Evolutionary conservation across 1,140 invertebrate species (phyloP).

Genomic region (Chionoecetes opilio): DNA sequence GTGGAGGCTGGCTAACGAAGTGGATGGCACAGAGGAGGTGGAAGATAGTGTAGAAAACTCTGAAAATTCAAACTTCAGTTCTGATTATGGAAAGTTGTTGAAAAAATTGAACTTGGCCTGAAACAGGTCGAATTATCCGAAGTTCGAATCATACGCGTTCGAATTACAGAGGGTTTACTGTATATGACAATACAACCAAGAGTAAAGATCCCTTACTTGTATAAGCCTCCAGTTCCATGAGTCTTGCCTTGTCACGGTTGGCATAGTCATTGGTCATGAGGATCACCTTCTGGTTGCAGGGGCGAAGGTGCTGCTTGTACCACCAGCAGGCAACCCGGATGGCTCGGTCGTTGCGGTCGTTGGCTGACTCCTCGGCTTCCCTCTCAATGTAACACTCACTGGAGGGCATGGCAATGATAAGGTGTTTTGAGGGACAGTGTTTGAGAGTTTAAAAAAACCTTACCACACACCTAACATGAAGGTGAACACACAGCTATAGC

Average conservation of each 20-base stretch:
- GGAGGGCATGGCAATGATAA: constrained; percentile 30
- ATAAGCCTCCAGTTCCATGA: constrained; percentile 86
- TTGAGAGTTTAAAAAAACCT: no score
- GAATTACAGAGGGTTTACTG: no score
- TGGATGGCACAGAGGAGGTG: no score
- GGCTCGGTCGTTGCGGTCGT: constrained; percentile 97
- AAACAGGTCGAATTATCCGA: no score
- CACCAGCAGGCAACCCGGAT: constrained; percentile 92
- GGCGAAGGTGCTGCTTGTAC: constrained; percentile 88
- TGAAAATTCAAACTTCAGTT: no score
- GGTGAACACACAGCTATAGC: no score
- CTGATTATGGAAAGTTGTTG: no score
- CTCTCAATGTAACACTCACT: constrained; percentile 95
- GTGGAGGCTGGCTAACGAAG: no score
- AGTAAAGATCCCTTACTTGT: constrained; percentile 86
- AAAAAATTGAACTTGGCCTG: no score
- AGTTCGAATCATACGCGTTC: no score
- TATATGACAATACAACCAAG: neutral
- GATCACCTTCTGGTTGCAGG: constrained; percentile 87
- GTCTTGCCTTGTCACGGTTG: constrained; percentile 90
- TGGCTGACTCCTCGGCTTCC: constrained; percentile 90
- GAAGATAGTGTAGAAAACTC: no score
- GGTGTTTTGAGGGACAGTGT: neutral
- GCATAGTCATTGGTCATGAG: constrained; percentile 94
- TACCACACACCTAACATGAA: no score